Percentiles rank a stretch among this genome's conserved stretches.
phyloP scores from a whole-genome alignment of 2,113 vertebrate genomes.

The Sceloporus undulatus region DNA sequence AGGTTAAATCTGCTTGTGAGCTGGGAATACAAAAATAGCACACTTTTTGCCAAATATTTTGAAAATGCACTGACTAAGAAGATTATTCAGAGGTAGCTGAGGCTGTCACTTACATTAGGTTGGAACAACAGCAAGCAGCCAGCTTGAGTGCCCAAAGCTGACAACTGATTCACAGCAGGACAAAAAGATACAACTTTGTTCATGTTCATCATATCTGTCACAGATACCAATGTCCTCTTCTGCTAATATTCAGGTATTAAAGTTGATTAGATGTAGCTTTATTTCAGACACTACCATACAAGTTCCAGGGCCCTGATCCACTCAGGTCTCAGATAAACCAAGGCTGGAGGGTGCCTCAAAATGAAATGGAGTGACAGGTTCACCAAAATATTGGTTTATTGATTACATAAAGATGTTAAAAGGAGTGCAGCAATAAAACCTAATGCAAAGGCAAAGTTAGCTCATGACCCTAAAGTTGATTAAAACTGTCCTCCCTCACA shows the following conservation, averaged over 20 bases:
- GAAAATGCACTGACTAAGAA: slow-evolving; percentile 28
- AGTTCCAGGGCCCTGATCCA: too few relatives aligned
- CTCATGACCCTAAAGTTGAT: too few relatives aligned
- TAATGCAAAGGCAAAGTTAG: too few relatives aligned
- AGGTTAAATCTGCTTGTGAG: slow-evolving; percentile 27
- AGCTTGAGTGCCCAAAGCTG: slow-evolving; percentile 10
- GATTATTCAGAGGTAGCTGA: not conserved
- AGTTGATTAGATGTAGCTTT: slow-evolving; percentile 10
- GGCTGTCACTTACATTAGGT: not conserved
- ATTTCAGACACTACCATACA: slow-evolving; percentile 15
- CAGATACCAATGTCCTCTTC: not conserved
- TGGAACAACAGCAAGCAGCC: slow-evolving; percentile 14
- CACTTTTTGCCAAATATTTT: slow-evolving; percentile 7
- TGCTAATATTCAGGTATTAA: not conserved
- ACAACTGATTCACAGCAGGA: not conserved
- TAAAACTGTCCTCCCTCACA: too few relatives aligned
- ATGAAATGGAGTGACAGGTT: too few relatives aligned
- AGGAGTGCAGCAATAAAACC: too few relatives aligned
- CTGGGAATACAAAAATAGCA: slow-evolving; percentile 8
- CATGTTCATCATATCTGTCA: not conserved
- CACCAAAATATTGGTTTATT: too few relatives aligned
- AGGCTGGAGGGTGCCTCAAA: too few relatives aligned
- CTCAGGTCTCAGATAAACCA: too few relatives aligned
- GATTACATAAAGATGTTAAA: too few relatives aligned
- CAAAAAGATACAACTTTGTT: accelerated